Evolutionary conservation across 2,888 invertebrate genomes (phyloP).

Genomic region (Caradrina kadenii): DNA sequence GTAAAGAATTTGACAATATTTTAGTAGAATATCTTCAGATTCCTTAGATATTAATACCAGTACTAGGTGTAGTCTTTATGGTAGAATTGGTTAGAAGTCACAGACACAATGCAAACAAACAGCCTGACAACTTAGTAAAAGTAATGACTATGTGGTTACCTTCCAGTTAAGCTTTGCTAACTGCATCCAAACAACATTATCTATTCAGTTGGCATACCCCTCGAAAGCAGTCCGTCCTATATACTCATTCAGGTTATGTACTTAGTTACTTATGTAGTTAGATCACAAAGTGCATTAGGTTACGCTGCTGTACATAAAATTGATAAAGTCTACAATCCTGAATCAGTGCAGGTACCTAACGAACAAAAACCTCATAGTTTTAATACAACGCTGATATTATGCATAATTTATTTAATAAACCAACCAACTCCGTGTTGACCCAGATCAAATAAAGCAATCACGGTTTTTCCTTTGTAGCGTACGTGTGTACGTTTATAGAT

Average conservation of each 20-base stretch:
- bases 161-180: constrained; percentile 1
- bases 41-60: neutral
- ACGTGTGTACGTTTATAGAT: constrained; percentile 65
- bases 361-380: constrained; percentile 4
- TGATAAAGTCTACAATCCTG: neutral
- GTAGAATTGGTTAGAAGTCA: constrained; percentile 3
- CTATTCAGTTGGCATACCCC: constrained; percentile 12
- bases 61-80: too few species aligned
- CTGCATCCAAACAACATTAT: constrained; percentile 11
- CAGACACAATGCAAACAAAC: constrained; percentile 2
- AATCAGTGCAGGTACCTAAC: too few species aligned
- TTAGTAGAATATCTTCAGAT: constrained; percentile 34
- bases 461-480: constrained; percentile 52
- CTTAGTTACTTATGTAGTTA: neutral
- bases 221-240: neutral
- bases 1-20: constrained; percentile 63
- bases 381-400: neutral
- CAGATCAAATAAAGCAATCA: constrained; percentile 62
- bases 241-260: neutral
- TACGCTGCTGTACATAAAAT: neutral
- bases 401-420: constrained; percentile 47
- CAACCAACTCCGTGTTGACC: constrained; percentile 52
- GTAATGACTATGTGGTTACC: constrained; percentile 3
- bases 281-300: neutral
- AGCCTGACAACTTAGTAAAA: neutral